Evolutionary conservation across 2,888 invertebrate species (phyloP).

Genomic region (Brachyptera risi): DNA sequence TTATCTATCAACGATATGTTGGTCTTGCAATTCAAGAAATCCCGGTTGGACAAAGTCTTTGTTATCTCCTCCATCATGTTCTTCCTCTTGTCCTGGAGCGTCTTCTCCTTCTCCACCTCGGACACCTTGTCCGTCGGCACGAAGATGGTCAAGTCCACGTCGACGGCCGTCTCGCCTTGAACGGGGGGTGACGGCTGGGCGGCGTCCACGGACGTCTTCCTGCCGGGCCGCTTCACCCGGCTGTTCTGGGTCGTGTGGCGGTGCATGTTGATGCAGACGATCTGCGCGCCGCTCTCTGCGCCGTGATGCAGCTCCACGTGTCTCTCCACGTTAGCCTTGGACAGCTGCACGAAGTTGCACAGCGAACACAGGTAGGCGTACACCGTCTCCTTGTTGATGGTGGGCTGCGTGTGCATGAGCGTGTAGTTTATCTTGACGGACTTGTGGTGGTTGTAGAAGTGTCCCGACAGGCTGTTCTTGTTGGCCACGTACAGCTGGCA

Average conservation of each 20-base stretch:
- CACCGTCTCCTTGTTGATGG: slow-evolving; percentile 39
- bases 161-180: too few species aligned
- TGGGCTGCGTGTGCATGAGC: slow-evolving; percentile 37
- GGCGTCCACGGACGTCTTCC: neutral
- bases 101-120: slow-evolving; percentile 43
- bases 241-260: slow-evolving; percentile 28
- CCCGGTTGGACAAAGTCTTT: slow-evolving; percentile 27
- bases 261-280: slow-evolving; percentile 45
- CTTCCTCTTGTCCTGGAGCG: slow-evolving; percentile 48
- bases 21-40: neutral
- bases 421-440: slow-evolving; percentile 9
- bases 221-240: neutral
- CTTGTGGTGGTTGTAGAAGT: slow-evolving; percentile 27
- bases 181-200: neutral
- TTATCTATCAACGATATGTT: neutral
- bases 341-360: slow-evolving; percentile 71
- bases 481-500: slow-evolving; percentile 46
- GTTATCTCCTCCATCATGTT: slow-evolving; percentile 50
- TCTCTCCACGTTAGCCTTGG: slow-evolving; percentile 54
- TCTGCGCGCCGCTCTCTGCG: slow-evolving; percentile 49
- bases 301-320: slow-evolving; percentile 55
- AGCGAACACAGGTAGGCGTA: slow-evolving; percentile 63
- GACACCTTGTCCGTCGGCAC: slow-evolving; percentile 43
- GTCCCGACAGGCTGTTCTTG: slow-evolving; percentile 29
- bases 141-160: slow-evolving; percentile 41